phyloP scores from a whole-genome alignment of 2,888 invertebrate species.

The Platerodrilus igneus region DNA sequence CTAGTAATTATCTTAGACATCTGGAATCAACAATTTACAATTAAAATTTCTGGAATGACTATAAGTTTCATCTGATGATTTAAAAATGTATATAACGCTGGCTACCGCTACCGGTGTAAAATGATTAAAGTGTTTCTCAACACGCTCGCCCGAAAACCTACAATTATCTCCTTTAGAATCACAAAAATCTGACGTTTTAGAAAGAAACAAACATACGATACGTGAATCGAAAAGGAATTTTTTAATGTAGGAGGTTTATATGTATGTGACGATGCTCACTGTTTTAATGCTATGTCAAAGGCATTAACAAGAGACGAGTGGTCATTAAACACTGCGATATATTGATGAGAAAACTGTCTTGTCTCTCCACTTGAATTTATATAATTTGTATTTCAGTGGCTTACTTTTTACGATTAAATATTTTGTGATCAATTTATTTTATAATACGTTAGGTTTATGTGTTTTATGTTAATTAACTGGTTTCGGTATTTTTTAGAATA shows the following conservation, averaged over 20 bases:
- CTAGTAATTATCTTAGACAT: too few species aligned
- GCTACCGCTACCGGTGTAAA: too few species aligned
- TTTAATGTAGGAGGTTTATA: slow-evolving; percentile 20
- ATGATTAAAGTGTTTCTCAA: too few species aligned
- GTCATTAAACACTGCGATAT: slow-evolving; percentile 38
- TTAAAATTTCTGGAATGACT: too few species aligned
- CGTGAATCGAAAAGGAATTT: slow-evolving; percentile 10
- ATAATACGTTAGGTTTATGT: slow-evolving; percentile 36
- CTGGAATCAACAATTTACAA: too few species aligned
- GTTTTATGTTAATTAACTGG: slow-evolving; percentile 40
- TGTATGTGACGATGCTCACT: slow-evolving; percentile 35
- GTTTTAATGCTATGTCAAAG: slow-evolving; percentile 38
- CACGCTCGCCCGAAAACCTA: too few species aligned
- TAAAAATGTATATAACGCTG: too few species aligned
- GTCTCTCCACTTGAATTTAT: slow-evolving; percentile 26
- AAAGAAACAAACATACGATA: too few species aligned
- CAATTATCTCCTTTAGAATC: background rate
- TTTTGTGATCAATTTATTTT: slow-evolving; percentile 41
- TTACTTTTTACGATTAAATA: slow-evolving; percentile 37
- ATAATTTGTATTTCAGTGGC: slow-evolving; percentile 32
- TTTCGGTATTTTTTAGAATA: slow-evolving; percentile 17
- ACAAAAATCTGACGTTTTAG: background rate
- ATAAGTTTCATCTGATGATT: too few species aligned
- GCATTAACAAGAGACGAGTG: slow-evolving; percentile 32
- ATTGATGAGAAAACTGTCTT: slow-evolving; percentile 36